Base-by-base conservation (phyloP, 2,888 invertebrate genomes). In the Lymantria monacha region DNA sequence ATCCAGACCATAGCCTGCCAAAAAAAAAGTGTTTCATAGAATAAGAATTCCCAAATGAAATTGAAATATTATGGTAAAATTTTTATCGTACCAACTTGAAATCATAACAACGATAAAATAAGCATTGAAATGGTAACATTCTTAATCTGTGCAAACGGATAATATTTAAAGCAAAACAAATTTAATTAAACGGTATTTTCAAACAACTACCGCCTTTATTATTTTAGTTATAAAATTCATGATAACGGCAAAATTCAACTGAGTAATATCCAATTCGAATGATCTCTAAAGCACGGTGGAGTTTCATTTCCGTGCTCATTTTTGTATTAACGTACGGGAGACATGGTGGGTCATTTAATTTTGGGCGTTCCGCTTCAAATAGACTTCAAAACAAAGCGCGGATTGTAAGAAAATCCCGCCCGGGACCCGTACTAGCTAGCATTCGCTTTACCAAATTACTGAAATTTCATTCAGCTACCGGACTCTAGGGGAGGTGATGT, bases 391-490 rank as follows among this genome's bases (percentile, higher is more conserved):
- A 87, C 87, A 87, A 88, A 88, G 86, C 85, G 74, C 69, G 85
- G 85, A 84, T 85, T 81, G 85, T 82, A 89, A 87, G 87, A 84
- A 87, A 84, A 89, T 87, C 88, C 88, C 83, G 73, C 78, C 62
- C 73, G 80, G 82, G 85, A 78, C 76, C 75, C 79, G 82, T 85
- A 87, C 22, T n/a, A n/a, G 85, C 90, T 87, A 87, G 89, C 86
- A 85, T 88, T 90, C 87, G 87, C 87, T 89, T 85, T 85, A 85
- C 86, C 78, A 87, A 89, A 90, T 90, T 89, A 89, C 88, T 86
- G 85, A 83, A 89, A 88, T 87, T 88, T 90, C 88, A 85, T 89
- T 88, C 88, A 81, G 85, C 83, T 83, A 87, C 83, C 79, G 84
- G 87, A 84, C 83, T 81, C 74, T 55, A 71, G 66, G 76, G 71